Evolutionary conservation across 2,888 invertebrate genomes (phyloP).

Genomic region (Rapana venosa): DNA sequence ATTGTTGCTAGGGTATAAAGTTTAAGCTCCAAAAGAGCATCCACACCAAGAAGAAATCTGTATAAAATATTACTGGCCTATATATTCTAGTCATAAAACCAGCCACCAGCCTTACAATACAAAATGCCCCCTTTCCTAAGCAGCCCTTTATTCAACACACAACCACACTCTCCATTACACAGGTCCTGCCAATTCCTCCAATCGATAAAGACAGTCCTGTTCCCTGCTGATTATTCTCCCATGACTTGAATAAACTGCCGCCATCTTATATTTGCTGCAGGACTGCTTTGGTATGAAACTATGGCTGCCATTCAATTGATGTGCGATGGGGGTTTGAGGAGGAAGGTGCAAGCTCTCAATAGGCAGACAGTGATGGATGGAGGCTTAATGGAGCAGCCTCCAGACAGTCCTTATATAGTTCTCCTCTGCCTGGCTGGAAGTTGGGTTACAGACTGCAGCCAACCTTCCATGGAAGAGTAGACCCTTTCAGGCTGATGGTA

Average conservation of each 20-base stretch:
- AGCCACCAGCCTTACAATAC: no score
- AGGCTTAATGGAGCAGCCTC: conserved; percentile 1
- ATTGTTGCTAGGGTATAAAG: no score
- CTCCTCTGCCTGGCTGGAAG: background rate
- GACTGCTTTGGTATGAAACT: background rate
- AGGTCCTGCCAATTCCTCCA: background rate
- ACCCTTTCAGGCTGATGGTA: no score
- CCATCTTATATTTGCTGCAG: conserved; percentile 15
- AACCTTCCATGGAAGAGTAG: background rate
- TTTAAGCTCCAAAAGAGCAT: no score
- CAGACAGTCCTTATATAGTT: background rate
- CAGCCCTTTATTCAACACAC: background rate
- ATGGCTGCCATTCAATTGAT: background rate
- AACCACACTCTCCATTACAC: background rate
- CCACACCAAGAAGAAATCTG: no score
- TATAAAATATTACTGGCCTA: no score
- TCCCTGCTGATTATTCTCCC: background rate
- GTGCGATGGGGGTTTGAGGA: conserved; percentile 7
- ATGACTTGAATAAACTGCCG: background rate
- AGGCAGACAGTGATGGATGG: background rate
- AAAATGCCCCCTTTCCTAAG: no score
- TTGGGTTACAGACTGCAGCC: background rate
- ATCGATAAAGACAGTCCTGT: background rate
- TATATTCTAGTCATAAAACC: no score
- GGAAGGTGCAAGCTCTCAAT: background rate